Evolutionary conservation across 2,888 invertebrate genomes (phyloP).

Genomic region (Meiosimyza platycephala): DNA sequence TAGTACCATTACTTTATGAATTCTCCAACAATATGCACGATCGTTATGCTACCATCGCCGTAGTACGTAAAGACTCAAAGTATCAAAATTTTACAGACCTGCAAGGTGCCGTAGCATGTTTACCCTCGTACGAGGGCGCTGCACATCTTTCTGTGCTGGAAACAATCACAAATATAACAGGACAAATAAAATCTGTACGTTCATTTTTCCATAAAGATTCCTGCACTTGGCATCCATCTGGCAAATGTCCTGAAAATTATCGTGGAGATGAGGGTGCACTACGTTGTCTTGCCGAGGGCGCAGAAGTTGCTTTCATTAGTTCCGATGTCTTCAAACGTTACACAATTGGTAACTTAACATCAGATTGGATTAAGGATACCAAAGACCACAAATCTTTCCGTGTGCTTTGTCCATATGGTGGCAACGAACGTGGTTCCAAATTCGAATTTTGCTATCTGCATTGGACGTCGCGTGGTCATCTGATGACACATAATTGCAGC

Average conservation of each 20-base stretch:
- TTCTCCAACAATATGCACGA: conserved; percentile 61
- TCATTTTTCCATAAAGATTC: conserved; percentile 76
- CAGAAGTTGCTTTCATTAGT: conserved; percentile 83
- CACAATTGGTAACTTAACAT: conserved; percentile 70
- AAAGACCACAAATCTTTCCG: conserved; percentile 67
- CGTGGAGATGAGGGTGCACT: conserved; percentile 75
- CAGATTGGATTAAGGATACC: conserved; percentile 65
- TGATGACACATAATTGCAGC: conserved; percentile 72
- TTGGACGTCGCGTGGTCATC: conserved; percentile 77
- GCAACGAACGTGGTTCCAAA: conserved; percentile 55
- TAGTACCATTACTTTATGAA: conserved; percentile 61
- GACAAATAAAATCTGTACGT: conserved; percentile 52
- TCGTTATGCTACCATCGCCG: conserved; percentile 71
- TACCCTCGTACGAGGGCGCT: conserved; percentile 82
- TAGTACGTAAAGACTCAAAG: conserved; percentile 73
- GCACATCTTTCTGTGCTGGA: conserved; percentile 74
- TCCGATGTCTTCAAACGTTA: conserved; percentile 73
- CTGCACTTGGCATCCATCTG: conserved; percentile 70
- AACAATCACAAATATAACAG: conserved; percentile 66
- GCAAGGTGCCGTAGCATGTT: conserved; percentile 79
- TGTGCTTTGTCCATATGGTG: conserved; percentile 71
- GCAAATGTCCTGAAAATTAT: conserved; percentile 62
- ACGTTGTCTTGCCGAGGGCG: conserved; percentile 76
- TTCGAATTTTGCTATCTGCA: conserved; percentile 72
- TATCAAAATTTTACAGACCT: conserved; percentile 74